phyloP scores from a whole-genome alignment of 1,140 invertebrate genomes.

The Varroa destructor region DNA sequence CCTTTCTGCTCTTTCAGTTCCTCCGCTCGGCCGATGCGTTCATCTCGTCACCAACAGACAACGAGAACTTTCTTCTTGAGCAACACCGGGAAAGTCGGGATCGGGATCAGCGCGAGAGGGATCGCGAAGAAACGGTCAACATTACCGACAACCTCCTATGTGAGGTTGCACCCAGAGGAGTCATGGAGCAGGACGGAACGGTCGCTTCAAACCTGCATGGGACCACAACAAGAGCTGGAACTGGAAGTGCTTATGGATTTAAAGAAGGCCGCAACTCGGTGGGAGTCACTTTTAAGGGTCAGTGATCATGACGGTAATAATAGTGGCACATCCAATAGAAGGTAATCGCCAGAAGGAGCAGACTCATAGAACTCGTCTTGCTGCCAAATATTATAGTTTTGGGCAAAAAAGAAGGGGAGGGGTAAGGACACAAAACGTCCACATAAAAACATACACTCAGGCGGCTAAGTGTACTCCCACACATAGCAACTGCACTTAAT shows the following conservation, averaged over 20 bases:
- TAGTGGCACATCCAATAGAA: no score
- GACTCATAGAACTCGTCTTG: no score
- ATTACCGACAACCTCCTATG: constrained; percentile 25
- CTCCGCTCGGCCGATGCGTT: constrained; percentile 9
- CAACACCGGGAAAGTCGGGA: constrained; percentile 1
- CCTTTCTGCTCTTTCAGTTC: background rate
- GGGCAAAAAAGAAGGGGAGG: no score
- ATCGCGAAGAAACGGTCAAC: constrained; percentile 25
- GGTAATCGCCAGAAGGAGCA: no score
- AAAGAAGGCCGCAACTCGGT: constrained; percentile 21
- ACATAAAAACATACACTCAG: no score
- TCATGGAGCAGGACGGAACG: no score
- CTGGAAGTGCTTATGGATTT: background rate
- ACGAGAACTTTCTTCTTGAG: constrained; percentile 15
- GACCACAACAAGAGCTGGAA: constrained; percentile 3
- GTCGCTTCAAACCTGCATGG: no score
- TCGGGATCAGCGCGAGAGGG: constrained; percentile 6
- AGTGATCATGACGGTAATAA: background rate
- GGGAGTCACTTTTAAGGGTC: constrained; percentile 27
- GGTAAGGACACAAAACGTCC: no score
- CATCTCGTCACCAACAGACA: constrained; percentile 9
- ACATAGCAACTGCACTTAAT: no score
- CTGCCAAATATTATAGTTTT: no score
- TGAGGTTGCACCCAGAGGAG: constrained; percentile 2
- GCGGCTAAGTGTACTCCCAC: no score